Conservation (phyloP, 2,888 invertebrate species). For the Noctua janthe region DNA sequence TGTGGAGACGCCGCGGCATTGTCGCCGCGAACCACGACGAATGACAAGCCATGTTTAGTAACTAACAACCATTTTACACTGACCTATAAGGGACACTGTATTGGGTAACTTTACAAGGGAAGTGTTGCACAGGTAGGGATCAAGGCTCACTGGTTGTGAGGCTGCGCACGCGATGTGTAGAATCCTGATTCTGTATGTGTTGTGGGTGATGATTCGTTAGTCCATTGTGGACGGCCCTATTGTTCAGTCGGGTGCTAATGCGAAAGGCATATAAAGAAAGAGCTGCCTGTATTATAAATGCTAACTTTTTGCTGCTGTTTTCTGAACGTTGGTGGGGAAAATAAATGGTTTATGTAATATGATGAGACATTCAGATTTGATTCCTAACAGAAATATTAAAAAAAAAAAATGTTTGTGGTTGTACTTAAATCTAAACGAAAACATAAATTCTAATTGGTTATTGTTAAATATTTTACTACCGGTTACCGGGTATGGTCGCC, state of each 20-base stretch:
- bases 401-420: neutral
- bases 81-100: conserved; percentile 57
- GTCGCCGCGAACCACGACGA: conserved; percentile 83
- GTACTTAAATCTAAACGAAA: no score
- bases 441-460: no score
- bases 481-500: no score
- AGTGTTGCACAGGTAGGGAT: conserved; percentile 54
- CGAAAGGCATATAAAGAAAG: conserved; percentile 58
- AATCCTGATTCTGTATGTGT: conserved; percentile 80
- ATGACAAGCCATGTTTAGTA: conserved; percentile 76
- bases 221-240: conserved; percentile 68
- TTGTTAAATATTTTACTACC: no score
- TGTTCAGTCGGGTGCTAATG: conserved; percentile 71
- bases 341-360: neutral
- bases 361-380: neutral
- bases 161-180: conserved; percentile 78
- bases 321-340: neutral
- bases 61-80: conserved; percentile 62
- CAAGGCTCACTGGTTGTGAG: conserved; percentile 70
- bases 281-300: conserved; percentile 44
- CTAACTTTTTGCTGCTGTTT: conserved; percentile 38
- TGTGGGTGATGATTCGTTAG: conserved; percentile 78
- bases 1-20: conserved; percentile 80
- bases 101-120: conserved; percentile 14
- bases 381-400: neutral